These are phyloP conservation scores for Lepisosteus oculatus DNA, from an alignment of 2,113 vertebrate genomes.

Conservation along the genomic window DNA sequence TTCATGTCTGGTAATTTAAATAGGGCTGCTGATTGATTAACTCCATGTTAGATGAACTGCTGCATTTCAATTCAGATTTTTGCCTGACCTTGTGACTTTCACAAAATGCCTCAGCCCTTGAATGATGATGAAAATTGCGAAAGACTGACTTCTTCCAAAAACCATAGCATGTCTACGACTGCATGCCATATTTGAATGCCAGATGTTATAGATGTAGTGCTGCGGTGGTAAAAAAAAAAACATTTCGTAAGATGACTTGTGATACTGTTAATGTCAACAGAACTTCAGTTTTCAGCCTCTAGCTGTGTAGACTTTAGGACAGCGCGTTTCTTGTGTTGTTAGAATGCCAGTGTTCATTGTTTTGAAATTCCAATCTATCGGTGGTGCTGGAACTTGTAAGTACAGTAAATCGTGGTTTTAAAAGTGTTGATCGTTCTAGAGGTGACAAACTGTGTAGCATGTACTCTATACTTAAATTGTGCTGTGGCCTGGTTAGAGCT, in stretches of 20 bases:
- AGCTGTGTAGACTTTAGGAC: too few species aligned
- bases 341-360: not conserved
- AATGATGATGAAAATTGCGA: not conserved
- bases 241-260: too few species aligned
- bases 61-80: not conserved
- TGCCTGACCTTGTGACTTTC: not conserved
- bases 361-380: not conserved
- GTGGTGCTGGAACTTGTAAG: too few species aligned
- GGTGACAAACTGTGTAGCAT: too few species aligned
- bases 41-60: not conserved
- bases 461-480: too few species aligned
- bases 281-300: too few species aligned
- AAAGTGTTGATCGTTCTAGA: too few species aligned
- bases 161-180: not conserved
- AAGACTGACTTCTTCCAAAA: not conserved
- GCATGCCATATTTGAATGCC: not conserved
- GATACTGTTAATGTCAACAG: too few species aligned
- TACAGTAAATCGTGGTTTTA: too few species aligned
- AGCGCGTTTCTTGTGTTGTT: not conserved
- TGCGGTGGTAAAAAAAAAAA: not conserved
- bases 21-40: slow-evolving; percentile 2
- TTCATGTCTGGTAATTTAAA: slow-evolving; percentile 13
- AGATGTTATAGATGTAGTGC: not conserved
- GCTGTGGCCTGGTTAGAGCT: too few species aligned
- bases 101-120: not conserved